Conservation (phyloP, 1,140 invertebrate species). For the Ptiloglossa arizonensis region DNA sequence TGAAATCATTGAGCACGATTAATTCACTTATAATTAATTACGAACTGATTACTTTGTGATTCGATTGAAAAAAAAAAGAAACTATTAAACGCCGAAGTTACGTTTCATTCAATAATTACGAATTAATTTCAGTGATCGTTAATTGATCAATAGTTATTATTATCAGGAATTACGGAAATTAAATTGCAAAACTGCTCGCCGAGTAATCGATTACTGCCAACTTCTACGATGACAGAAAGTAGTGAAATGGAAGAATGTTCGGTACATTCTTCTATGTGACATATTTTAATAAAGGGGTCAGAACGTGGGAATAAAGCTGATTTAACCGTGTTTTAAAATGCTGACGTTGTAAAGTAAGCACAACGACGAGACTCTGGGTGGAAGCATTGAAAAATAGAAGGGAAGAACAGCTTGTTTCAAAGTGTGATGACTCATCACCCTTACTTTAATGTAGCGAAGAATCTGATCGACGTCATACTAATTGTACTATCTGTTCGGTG, state of each 20-base stretch:
- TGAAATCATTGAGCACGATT: no score
- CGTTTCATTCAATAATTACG: no score
- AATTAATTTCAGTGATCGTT: no score
- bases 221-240: no score
- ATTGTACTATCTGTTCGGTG: not conserved
- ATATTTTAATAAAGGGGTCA: slow-evolving; percentile 13
- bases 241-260: not conserved
- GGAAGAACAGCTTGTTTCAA: not conserved
- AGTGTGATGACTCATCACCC: slow-evolving; percentile 30
- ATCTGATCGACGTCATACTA: slow-evolving; percentile 10
- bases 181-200: no score
- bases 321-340: slow-evolving; percentile 11
- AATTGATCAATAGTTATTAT: no score
- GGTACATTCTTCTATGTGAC: not conserved
- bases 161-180: no score
- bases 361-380: not conserved
- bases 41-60: no score
- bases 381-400: not conserved
- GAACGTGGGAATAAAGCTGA: not conserved
- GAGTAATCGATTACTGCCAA: no score
- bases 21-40: no score
- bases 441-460: not conserved
- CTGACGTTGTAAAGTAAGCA: not conserved
- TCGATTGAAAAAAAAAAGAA: no score
- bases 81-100: no score